These are phyloP conservation scores for Drosophila nasuta DNA, from an alignment of 1,140 invertebrate species.

Conservation along the genomic window DNA sequence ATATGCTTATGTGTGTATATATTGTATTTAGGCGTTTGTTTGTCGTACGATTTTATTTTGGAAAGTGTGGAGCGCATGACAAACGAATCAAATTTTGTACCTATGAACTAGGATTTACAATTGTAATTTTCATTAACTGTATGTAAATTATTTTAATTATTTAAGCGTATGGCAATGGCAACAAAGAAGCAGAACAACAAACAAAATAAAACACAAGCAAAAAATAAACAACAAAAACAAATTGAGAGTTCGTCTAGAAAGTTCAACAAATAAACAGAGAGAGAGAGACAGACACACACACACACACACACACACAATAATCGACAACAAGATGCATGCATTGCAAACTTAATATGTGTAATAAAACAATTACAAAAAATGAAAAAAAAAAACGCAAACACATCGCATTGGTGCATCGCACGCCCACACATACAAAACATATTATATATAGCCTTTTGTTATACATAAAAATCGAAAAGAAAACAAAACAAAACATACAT, in stretches of 20 bases:
- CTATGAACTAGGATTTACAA: slow-evolving; percentile 51
- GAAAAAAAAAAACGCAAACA: slow-evolving; percentile 5
- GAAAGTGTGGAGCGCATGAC: slow-evolving; percentile 32
- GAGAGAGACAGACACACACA: slow-evolving; percentile 41
- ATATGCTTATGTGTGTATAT: slow-evolving; percentile 27
- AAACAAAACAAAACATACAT: slow-evolving; percentile 22
- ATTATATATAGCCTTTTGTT: slow-evolving; percentile 36
- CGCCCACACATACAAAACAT: not conserved
- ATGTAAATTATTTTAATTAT: slow-evolving; percentile 53
- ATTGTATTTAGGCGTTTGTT: slow-evolving; percentile 36
- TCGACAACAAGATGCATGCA: not conserved
- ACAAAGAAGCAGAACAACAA: slow-evolving; percentile 19
- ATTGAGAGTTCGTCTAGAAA: slow-evolving; percentile 5
- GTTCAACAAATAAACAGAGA: slow-evolving; percentile 54
- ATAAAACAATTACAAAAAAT: not conserved
- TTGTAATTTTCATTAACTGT: slow-evolving; percentile 45
- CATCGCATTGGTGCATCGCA: slow-evolving; percentile 7
- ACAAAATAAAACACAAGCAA: slow-evolving; percentile 16
- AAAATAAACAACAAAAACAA: slow-evolving; percentile 3
- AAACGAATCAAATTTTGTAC: slow-evolving; percentile 52
- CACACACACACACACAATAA: slow-evolving; percentile 13
- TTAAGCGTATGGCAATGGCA: slow-evolving; percentile 31
- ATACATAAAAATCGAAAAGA: slow-evolving; percentile 24
- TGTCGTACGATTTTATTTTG: slow-evolving; percentile 32
- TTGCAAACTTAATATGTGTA: slow-evolving; percentile 6